A percentile compares a stretch with the other conserved stretches of the same genome.
Evolutionary conservation across 1,140 invertebrate species (phyloP).

Genomic region (Stegodyphus dumicola): DNA sequence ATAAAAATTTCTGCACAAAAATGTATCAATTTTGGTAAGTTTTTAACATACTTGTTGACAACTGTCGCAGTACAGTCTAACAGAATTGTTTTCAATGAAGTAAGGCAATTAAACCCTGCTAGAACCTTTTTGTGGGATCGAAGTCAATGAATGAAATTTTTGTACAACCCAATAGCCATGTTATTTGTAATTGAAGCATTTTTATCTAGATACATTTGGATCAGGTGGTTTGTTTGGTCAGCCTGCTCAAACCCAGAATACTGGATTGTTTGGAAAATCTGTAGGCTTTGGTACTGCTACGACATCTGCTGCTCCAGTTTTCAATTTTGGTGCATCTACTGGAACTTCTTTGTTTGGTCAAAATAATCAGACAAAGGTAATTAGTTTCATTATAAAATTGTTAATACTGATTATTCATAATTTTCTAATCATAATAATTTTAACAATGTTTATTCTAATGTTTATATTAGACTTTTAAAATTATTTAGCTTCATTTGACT

Average conservation of each 20-base stretch:
- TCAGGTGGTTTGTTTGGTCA: slow-evolving; percentile 54
- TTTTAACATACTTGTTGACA: too few species aligned
- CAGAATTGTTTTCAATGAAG: too few species aligned
- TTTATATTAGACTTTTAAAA: too few species aligned
- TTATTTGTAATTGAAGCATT: neutral
- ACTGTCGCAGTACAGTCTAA: too few species aligned
- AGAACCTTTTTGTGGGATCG: too few species aligned
- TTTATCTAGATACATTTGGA: slow-evolving; percentile 53
- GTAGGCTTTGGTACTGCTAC: slow-evolving; percentile 65
- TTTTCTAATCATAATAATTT: neutral
- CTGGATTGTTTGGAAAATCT: slow-evolving; percentile 62
- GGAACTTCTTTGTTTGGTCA: slow-evolving; percentile 66
- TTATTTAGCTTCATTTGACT: too few species aligned
- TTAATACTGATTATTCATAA: neutral
- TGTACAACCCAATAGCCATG: neutral
- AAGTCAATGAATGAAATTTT: neutral
- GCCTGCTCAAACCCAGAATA: slow-evolving; percentile 52
- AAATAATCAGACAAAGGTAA: slow-evolving; percentile 59
- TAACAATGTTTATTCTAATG: too few species aligned
- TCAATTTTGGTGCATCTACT: slow-evolving; percentile 56
- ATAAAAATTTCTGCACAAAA: too few species aligned
- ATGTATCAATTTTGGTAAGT: too few species aligned
- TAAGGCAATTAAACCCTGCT: too few species aligned
- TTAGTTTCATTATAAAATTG: slow-evolving; percentile 1
- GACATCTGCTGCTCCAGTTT: slow-evolving; percentile 61